These are phyloP conservation scores for Leptinotarsa undecemlineata DNA, from an alignment of 1,140 invertebrate species.

Conservation along the genomic window DNA sequence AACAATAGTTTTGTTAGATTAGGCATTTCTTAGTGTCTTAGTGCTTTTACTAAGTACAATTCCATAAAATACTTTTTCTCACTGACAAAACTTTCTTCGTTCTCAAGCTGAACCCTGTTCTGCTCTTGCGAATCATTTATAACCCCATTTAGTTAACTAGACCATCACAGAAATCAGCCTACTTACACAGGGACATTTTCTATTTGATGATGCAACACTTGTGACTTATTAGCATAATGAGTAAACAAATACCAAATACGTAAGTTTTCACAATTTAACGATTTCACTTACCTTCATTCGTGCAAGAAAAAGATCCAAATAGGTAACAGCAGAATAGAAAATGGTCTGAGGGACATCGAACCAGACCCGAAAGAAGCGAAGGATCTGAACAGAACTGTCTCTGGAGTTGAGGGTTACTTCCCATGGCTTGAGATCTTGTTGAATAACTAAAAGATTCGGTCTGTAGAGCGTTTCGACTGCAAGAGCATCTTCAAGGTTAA, in stretches of 20 bases:
- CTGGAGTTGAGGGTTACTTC: conserved; percentile 39
- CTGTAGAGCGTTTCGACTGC: conserved; percentile 36
- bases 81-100: no score
- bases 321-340: conserved; percentile 39
- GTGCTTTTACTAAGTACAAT: no score
- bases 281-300: conserved; percentile 40
- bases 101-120: no score
- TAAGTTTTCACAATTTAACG: not conserved
- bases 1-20: no score
- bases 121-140: no score
- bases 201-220: conserved; percentile 8
- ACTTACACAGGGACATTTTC: not conserved
- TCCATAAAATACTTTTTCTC: no score
- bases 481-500: conserved; percentile 42
- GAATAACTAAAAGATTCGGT: conserved; percentile 36
- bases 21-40: no score
- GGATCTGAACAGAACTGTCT: conserved; percentile 37
- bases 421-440: conserved; percentile 37
- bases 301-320: conserved; percentile 41
- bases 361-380: conserved; percentile 41
- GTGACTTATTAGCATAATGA: not conserved
- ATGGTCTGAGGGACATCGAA: conserved; percentile 41
- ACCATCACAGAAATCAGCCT: not conserved
- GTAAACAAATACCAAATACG: not conserved
- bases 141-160: no score